Evolutionary conservation across 2,113 vertebrate species (phyloP).

Genomic region (Chrysemys picta): DNA sequence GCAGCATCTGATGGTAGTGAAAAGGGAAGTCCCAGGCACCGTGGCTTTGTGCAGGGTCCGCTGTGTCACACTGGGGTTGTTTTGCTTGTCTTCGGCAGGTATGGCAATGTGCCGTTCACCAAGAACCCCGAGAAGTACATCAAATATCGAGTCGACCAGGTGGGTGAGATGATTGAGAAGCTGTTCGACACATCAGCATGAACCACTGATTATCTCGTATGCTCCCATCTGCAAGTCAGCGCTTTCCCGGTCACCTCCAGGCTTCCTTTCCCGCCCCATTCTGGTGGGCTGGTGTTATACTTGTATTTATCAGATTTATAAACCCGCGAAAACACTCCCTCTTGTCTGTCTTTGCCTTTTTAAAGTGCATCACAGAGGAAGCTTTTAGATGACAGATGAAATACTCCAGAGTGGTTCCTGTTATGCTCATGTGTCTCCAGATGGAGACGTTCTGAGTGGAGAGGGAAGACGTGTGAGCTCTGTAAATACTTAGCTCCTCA

Average conservation of each 20-base stretch:
- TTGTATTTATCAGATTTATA: slow-evolving; percentile 74
- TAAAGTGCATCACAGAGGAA: background rate
- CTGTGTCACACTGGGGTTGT: background rate
- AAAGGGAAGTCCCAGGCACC: background rate
- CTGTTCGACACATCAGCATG: slow-evolving; percentile 97
- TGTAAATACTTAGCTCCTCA: background rate
- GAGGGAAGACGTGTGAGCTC: background rate
- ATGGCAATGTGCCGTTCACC: slow-evolving; percentile 90
- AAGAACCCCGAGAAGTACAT: slow-evolving; percentile 98
- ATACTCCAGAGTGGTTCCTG: background rate
- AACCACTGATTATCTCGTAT: background rate
- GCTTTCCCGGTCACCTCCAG: background rate
- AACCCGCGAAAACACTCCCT: slow-evolving; percentile 60
- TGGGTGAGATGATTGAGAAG: slow-evolving; percentile 96
- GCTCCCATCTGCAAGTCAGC: background rate
- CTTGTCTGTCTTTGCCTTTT: background rate
- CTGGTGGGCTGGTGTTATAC: slow-evolving; percentile 50
- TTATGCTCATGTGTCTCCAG: background rate
- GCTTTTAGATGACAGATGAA: background rate
- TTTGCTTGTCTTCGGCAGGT: slow-evolving; percentile 78
- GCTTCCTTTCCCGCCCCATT: slow-evolving; percentile 45
- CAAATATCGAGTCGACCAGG: slow-evolving; percentile 93
- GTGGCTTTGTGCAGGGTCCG: background rate
- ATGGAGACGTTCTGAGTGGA: background rate
- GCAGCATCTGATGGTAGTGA: background rate